These are phyloP conservation scores for Cantharis rustica DNA, from an alignment of 2,888 invertebrate species.

Conservation along the genomic window DNA sequence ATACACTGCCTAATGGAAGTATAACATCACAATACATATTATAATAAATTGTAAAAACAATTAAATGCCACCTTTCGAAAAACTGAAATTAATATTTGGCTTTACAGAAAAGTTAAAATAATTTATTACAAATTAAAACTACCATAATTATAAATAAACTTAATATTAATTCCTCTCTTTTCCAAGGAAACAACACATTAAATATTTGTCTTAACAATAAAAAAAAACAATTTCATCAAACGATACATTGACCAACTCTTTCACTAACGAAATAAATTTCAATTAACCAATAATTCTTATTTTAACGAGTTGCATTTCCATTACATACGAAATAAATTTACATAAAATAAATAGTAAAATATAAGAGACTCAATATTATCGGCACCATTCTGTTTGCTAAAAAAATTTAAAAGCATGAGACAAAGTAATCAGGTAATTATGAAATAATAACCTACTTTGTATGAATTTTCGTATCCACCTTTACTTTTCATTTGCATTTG, in stretches of 20 bases:
- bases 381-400: conserved; percentile 39
- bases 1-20: conserved; percentile 12
- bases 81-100: conserved; percentile 22
- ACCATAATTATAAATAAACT: background rate
- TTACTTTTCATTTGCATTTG: conserved; percentile 96
- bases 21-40: conserved; percentile 15
- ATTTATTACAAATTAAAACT: background rate
- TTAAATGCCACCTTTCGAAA: conserved; percentile 11
- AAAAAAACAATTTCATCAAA: conserved; percentile 4
- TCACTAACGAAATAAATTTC: background rate
- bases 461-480: conserved; percentile 80
- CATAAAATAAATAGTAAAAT: conserved; percentile 14
- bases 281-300: background rate
- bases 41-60: background rate
- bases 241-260: background rate
- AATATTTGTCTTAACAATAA: conserved; percentile 6
- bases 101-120: conserved; percentile 5
- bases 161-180: background rate
- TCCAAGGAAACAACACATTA: conserved; percentile 1
- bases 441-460: conserved; percentile 45
- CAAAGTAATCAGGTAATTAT: background rate
- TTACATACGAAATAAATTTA: conserved; percentile 17
- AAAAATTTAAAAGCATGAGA: background rate
- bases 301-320: background rate
- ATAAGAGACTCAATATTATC: conserved; percentile 26